Evolutionary conservation across 2,888 invertebrate species (phyloP).

Genomic region (Tribolium freemani): DNA sequence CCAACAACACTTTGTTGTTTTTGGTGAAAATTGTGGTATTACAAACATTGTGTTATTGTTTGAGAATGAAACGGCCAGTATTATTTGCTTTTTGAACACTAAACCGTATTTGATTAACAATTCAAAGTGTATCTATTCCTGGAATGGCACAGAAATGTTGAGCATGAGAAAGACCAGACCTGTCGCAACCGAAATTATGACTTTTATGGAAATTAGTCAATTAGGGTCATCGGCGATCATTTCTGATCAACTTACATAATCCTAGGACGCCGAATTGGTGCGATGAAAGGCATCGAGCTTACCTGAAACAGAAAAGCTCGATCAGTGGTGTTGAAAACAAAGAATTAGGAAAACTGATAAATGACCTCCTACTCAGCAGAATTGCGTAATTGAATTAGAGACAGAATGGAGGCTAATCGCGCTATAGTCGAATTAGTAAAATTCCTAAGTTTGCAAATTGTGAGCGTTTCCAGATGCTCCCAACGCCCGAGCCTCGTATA

Average conservation of each 20-base stretch:
- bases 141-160: not conserved
- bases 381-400: slow-evolving; percentile 21
- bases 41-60: no score
- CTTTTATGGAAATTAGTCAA: slow-evolving; percentile 6
- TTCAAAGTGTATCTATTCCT: no score
- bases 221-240: slow-evolving; percentile 4
- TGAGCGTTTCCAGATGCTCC: slow-evolving; percentile 21
- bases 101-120: no score
- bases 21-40: no score
- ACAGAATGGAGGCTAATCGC: slow-evolving; percentile 13
- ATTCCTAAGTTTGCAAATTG: not conserved
- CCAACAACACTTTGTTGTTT: not conserved
- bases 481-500: slow-evolving; percentile 14
- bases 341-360: slow-evolving; percentile 6
- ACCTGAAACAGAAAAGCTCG: slow-evolving; percentile 13
- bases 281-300: not conserved
- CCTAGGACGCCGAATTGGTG: not conserved
- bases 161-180: not conserved
- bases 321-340: not conserved
- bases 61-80: no score
- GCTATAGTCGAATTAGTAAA: not conserved
- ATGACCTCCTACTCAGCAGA: slow-evolving; percentile 10
- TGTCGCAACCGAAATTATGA: not conserved
- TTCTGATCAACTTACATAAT: slow-evolving; percentile 9
- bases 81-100: no score